Base-by-base conservation (phyloP, 2,888 invertebrate species). In the Malacosoma neustria region DNA sequence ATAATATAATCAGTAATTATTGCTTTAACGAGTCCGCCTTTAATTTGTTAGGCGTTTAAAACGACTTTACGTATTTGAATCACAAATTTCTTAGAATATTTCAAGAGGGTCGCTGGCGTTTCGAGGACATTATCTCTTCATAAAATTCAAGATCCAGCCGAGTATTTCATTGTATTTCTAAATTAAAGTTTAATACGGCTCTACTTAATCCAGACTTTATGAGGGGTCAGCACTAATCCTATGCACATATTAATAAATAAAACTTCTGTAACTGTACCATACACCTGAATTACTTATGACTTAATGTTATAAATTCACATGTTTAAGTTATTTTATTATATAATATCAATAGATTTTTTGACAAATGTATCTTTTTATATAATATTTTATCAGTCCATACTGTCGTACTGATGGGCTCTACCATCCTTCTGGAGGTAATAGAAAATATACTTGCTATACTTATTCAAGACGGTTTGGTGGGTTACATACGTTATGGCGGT, bases 41-140 rank as follows among this genome's bases (percentile, higher is more conserved):
- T 82, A 84, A 85, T 85, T 85, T 84, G 84, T 84, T 79, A 84
- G 84, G 80, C 82, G 81, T 84, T 81, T 80, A 76, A 84, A 82
- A 84, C 82, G 84, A 82, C 84, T 84, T 82, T 77, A 63, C 79
- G 75, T 72, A 85, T 85, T 85, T 85, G 84, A 85, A 84, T 84
- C 82, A 72, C 84, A 85, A 85, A 85, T 85, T 84, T 79, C 81
- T 81, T 70, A 77, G 77, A 84, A 84, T 82, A 84, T 82, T 84
- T 80, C 72, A 72, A 68, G 79, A 81, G 81, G 80, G 82, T 74
- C 72, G 72, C 72, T 70, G 67, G 71, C 77, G 74, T 74, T 79
- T 73, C 60, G 73, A 81, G 75, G 77, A 72, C 75, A 82, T 84
- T 82, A 85, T 80, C 80, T 80, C 80, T 79, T 82, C 76, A 81